Percentiles rank a stretch among this genome's conserved stretches.
Conservation (phyloP, 2,113 vertebrate species). For the Nerophis ophidion region DNA sequence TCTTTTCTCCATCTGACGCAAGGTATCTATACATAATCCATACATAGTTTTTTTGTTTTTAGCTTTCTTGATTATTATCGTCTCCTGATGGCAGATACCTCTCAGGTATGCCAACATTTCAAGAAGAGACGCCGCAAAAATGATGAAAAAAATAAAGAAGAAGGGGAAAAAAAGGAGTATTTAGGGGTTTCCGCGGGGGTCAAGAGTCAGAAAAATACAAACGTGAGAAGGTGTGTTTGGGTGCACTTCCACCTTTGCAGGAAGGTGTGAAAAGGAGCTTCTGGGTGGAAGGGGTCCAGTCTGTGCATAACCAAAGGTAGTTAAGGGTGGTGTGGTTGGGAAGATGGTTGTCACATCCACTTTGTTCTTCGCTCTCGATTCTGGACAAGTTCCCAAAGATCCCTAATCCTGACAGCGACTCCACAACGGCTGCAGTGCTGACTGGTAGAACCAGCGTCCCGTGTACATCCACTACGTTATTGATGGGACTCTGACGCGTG, state of each 20-base stretch:
- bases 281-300: slow-evolving; percentile 38
- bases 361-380: slow-evolving; percentile 4
- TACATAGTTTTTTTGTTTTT: slow-evolving; percentile 65
- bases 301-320: slow-evolving; percentile 48
- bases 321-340: neutral
- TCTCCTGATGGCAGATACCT: slow-evolving; percentile 70
- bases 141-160: slow-evolving; percentile 14
- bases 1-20: slow-evolving; percentile 54
- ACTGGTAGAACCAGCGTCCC: slow-evolving; percentile 10
- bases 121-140: slow-evolving; percentile 67
- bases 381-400: neutral
- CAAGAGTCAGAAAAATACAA: slow-evolving; percentile 34
- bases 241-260: slow-evolving; percentile 32
- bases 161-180: neutral
- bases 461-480: slow-evolving; percentile 8
- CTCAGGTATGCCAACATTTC: slow-evolving; percentile 64
- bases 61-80: slow-evolving; percentile 70
- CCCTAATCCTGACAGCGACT: neutral
- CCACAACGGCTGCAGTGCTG: slow-evolving; percentile 9
- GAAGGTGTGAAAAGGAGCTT: slow-evolving; percentile 39
- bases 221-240: slow-evolving; percentile 30
- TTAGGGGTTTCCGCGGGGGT: neutral
- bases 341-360: slow-evolving; percentile 1
- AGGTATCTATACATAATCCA: slow-evolving; percentile 69
- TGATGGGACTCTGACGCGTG: slow-evolving; percentile 5